A percentile compares a stretch with the other conserved stretches of the same genome.
Evolutionary conservation across 1,140 invertebrate genomes (phyloP).

Genomic region (Diprion similis): DNA sequence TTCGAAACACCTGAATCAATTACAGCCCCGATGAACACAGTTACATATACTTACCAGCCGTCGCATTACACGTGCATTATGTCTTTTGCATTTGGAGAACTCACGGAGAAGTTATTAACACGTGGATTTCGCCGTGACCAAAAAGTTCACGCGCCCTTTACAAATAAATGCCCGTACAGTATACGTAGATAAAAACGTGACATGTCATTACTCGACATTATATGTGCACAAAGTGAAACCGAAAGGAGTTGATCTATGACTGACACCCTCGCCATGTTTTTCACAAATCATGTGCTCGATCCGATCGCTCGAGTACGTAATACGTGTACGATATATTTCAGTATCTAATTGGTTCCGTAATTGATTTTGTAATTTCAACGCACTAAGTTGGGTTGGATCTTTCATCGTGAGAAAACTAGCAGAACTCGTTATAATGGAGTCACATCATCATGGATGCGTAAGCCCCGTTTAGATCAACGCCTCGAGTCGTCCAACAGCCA

Average conservation of each 20-base stretch:
- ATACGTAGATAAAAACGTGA: not conserved
- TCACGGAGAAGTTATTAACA: not conserved
- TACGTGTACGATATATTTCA: too few relatives aligned
- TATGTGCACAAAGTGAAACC: not conserved
- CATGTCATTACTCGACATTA: not conserved
- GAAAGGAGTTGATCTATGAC: not conserved
- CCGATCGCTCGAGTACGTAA: too few relatives aligned
- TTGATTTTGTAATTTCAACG: slow-evolving; percentile 2
- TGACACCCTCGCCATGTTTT: not conserved
- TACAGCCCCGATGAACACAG: not conserved
- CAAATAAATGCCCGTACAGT: not conserved
- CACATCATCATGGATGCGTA: not conserved
- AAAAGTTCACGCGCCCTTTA: not conserved
- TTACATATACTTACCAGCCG: not conserved
- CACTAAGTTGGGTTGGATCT: too few relatives aligned
- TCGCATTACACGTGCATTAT: not conserved
- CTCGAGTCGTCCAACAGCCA: too few relatives aligned
- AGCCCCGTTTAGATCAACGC: too few relatives aligned
- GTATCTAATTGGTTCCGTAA: not conserved
- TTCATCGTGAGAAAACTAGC: not conserved
- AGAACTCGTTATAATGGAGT: not conserved
- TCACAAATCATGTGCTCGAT: too few relatives aligned
- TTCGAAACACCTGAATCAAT: not conserved
- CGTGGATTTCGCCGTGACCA: not conserved
- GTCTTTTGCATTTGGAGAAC: not conserved